Percentiles rank a stretch among this genome's conserved stretches.
These are phyloP conservation scores for Poeciliopsis turrubarensis DNA, from an alignment of 2,113 vertebrate genomes.

Conservation along the genomic window DNA sequence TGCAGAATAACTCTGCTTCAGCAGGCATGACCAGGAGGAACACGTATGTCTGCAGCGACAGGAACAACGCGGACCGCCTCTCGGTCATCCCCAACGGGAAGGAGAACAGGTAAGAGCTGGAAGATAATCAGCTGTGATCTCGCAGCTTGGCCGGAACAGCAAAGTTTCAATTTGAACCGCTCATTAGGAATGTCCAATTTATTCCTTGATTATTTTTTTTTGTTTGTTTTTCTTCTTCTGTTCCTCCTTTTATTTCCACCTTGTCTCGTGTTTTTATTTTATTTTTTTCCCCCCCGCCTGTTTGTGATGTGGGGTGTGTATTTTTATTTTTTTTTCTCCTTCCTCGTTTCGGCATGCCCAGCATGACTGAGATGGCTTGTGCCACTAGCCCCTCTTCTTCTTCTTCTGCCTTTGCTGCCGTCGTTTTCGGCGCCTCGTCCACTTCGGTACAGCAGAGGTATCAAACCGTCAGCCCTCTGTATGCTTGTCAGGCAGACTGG, in stretches of 20 bases:
- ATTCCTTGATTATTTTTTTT: background rate
- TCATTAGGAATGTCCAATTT: background rate
- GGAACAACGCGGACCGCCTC: slow-evolving; percentile 89
- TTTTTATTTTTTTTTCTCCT: background rate
- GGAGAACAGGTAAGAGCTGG: slow-evolving; percentile 89
- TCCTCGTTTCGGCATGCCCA: slow-evolving; percentile 55
- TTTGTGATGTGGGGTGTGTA: slow-evolving; percentile 73
- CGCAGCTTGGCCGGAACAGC: background rate
- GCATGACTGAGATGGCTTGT: slow-evolving; percentile 87
- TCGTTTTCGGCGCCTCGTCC: slow-evolving; percentile 83
- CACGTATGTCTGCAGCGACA: slow-evolving; percentile 96
- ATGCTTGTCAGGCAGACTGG: slow-evolving; percentile 86
- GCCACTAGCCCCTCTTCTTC: slow-evolving; percentile 77
- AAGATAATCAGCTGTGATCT: too few species aligned
- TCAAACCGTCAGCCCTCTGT: slow-evolving; percentile 86
- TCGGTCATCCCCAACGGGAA: slow-evolving; percentile 97
- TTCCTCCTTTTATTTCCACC: slow-evolving; percentile 23
- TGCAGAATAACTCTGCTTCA: slow-evolving; percentile 89
- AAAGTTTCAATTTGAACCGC: background rate
- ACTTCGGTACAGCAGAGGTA: slow-evolving; percentile 84
- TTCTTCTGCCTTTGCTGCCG: slow-evolving; percentile 74
- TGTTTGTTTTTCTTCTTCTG: slow-evolving; percentile 23
- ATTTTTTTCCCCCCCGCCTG: slow-evolving; percentile 50
- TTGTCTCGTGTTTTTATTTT: slow-evolving; percentile 49
- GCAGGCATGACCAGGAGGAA: slow-evolving; percentile 95